Evolutionary conservation across 2,113 vertebrate genomes (phyloP), one percentile per base, ranked within the genome.

Genomic region (Thalassarche chlororhynchos): DNA sequence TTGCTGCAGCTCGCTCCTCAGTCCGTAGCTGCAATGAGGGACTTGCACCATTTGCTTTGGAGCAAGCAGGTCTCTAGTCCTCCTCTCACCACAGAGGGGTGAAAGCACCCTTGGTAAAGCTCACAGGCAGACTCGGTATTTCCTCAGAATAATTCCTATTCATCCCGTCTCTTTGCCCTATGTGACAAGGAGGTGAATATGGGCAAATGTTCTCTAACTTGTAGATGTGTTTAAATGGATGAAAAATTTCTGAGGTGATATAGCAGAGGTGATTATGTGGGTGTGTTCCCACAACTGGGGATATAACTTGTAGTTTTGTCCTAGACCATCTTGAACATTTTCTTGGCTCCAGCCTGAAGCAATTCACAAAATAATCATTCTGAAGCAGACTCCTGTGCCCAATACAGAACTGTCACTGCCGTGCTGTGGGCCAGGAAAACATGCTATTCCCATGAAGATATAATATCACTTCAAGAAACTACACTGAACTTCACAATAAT

Each of bases 101-200:
- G 17, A 72, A 86, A 77, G 31, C 8, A 52, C 2, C 14, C 18
- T 44, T 31, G 9, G 6, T 78, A 31, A 58, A 84, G 2, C 12
- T 87, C 38, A 51, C 1, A 4, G 20, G 17, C 7, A 62, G 23
- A 49, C 4, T 38, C 5, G 7, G 8, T 46, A 4, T 42, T 74
- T 92, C 10, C 36, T 76, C 31, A 72, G 38, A 85, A 61, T 31
- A 72, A 69, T 62, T 85, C 9, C n/a, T 34, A 3, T 54, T 57
- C 14, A 15, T 6, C 2, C 10, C 19, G 2, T 38, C 6, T 49
- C 25, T 74, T 55, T 65, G 14, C 16, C 11, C 3, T 26, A 0
- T 11, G 17, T 62, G 32, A 24, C 17, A 95, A 62, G 13, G 18
- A 58, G 14, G 4, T 4, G 5, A 83, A 55, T 78, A 47, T 19